These are phyloP conservation scores for Operophtera brumata DNA, from an alignment of 2,888 invertebrate species.

Conservation along the genomic window DNA sequence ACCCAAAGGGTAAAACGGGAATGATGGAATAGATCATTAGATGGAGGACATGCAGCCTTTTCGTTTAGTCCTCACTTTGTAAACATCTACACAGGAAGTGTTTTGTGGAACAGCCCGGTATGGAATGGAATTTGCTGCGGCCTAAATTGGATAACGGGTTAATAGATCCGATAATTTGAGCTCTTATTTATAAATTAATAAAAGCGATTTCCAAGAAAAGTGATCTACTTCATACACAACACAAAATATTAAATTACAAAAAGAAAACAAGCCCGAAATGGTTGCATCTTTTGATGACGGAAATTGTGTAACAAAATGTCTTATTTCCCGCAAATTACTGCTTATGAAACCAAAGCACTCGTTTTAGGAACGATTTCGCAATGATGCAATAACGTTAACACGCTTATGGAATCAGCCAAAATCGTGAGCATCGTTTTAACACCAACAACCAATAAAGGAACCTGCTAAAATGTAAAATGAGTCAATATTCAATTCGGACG, in stretches of 20 bases:
- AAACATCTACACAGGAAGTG: constrained; percentile 9
- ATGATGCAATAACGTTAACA: constrained; percentile 24
- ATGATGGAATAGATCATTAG: no score
- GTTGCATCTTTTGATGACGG: constrained; percentile 31
- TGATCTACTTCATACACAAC: neutral
- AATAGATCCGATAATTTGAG: no score
- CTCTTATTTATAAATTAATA: no score
- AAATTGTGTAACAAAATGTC: constrained; percentile 40
- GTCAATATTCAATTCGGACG: no score
- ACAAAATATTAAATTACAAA: no score
- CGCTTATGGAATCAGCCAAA: constrained; percentile 15
- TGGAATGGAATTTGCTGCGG: neutral
- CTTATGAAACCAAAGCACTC: constrained; percentile 39
- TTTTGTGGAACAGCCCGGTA: neutral
- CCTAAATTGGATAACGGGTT: neutral
- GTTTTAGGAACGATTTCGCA: constrained; percentile 27
- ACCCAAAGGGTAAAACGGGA: no score
- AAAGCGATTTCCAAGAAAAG: no score
- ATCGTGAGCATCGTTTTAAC: constrained; percentile 21
- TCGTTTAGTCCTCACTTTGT: neutral
- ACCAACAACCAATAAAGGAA: neutral
- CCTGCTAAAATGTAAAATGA: neutral
- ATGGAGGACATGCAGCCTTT: no score
- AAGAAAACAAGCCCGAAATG: constrained; percentile 19
- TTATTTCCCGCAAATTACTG: constrained; percentile 44